Evolutionary conservation across 2,888 invertebrate genomes (phyloP).

Genomic region (Coleophora deauratella): DNA sequence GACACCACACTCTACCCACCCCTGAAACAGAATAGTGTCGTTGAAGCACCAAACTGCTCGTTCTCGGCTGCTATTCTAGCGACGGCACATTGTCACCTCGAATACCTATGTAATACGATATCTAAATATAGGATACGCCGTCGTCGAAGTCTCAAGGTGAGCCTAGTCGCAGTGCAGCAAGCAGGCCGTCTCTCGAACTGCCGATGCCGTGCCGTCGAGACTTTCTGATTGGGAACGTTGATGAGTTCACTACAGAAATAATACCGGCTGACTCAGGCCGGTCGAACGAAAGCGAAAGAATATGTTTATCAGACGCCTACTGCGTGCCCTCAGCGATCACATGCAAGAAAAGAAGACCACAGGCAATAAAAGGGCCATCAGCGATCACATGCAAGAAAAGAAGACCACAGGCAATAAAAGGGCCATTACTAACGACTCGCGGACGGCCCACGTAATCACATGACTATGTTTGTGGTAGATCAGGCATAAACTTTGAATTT

Average conservation of each 20-base stretch:
- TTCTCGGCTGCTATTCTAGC: constrained; percentile 18
- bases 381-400: constrained; percentile 33
- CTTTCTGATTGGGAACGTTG: constrained; percentile 37
- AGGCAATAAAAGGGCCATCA: constrained; percentile 45
- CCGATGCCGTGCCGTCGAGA: constrained; percentile 10
- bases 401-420: constrained; percentile 40
- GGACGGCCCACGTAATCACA: constrained; percentile 42
- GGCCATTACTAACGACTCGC: constrained; percentile 40
- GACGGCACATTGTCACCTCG: constrained; percentile 24
- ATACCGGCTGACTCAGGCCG: constrained; percentile 31
- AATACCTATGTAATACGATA: constrained; percentile 27
- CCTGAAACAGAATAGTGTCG: background rate
- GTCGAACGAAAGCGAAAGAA: constrained; percentile 24
- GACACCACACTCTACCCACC: constrained; percentile 21
- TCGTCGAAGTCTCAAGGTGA: constrained; percentile 36
- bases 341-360: constrained; percentile 31
- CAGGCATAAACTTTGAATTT: constrained; percentile 25
- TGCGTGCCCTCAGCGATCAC: constrained; percentile 32
- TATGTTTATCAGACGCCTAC: constrained; percentile 58
- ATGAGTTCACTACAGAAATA: constrained; percentile 45
- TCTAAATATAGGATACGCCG: constrained; percentile 34
- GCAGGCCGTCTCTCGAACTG: constrained; percentile 10
- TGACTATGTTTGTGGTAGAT: constrained; percentile 43
- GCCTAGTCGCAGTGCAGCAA: constrained; percentile 20
- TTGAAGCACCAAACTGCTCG: constrained; percentile 24